A percentile compares a stretch with the other conserved stretches of the same genome.
These are phyloP conservation scores for Xenops minutus DNA, from an alignment of 2,797 vertebrate species.

Conservation along the genomic window DNA sequence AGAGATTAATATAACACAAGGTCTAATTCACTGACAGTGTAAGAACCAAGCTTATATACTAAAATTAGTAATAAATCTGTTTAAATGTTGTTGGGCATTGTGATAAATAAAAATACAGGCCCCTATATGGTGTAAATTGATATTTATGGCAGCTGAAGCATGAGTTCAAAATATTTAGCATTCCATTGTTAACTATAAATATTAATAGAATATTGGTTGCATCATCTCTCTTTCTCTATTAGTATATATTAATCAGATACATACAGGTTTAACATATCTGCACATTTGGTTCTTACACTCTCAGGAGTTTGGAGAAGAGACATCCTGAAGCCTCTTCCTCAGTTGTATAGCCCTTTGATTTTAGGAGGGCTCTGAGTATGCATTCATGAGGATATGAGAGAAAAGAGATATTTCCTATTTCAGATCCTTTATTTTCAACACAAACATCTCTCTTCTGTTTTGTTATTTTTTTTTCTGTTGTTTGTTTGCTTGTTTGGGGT, in stretches of 20 bases:
- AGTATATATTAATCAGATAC: background rate
- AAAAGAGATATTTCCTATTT: background rate
- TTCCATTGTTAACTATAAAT: background rate
- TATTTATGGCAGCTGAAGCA: background rate
- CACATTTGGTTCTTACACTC: background rate
- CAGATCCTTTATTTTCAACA: background rate
- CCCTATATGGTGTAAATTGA: background rate
- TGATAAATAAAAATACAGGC: background rate
- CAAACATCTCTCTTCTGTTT: background rate
- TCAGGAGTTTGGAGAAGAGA: background rate
- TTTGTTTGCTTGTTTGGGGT: too few relatives aligned
- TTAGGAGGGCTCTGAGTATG: background rate
- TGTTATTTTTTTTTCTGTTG: background rate
- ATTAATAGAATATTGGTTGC: background rate
- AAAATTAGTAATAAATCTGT: background rate
- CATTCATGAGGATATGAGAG: background rate
- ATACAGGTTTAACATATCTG: background rate
- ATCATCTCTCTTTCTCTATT: background rate
- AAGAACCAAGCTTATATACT: background rate
- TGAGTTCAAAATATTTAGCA: background rate
- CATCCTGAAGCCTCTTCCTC: background rate
- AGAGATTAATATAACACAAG: background rate
- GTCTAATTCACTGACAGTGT: background rate
- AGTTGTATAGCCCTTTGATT: background rate
- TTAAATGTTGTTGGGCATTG: background rate